Conservation (phyloP, 2,888 invertebrate genomes). For the Xestia c-nigrum region DNA sequence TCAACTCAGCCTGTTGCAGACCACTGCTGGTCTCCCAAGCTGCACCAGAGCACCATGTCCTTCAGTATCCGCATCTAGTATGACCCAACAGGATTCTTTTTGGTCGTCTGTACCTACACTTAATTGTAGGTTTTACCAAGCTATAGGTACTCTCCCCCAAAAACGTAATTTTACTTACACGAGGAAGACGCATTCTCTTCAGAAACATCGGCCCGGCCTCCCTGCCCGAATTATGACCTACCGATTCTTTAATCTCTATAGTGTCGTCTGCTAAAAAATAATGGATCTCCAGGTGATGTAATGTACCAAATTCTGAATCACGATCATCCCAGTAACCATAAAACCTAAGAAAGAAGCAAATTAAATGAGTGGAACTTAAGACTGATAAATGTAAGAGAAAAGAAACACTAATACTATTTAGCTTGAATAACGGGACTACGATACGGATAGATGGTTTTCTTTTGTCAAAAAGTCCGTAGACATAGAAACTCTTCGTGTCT, state of each 20-base stretch:
- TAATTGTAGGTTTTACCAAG: neutral
- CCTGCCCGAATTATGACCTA: conserved; percentile 92
- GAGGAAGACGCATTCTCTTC: conserved; percentile 94
- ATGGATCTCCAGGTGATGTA: conserved; percentile 94
- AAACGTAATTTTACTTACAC: conserved; percentile 88
- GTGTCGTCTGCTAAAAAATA: conserved; percentile 97
- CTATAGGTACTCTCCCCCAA: neutral
- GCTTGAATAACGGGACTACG: neutral
- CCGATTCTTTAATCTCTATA: conserved; percentile 95
- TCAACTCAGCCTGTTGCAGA: neutral
- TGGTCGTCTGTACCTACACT: neutral
- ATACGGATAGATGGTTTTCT: neutral
- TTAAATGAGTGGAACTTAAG: neutral
- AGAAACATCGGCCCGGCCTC: conserved; percentile 94
- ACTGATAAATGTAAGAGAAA: neutral
- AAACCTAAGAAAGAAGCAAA: conserved; percentile 89
- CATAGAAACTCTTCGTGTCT: neutral
- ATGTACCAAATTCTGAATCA: conserved; percentile 93
- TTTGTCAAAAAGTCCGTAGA: neutral
- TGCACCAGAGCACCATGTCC: neutral
- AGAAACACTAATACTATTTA: neutral
- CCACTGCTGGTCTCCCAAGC: neutral
- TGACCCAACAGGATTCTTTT: neutral
- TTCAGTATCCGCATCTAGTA: neutral
- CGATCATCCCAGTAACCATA: conserved; percentile 97